A percentile compares a stretch with the other conserved stretches of the same genome.
Evolutionary conservation across 2,113 vertebrate species (phyloP).

Genomic region (Psittacara wagleri): DNA sequence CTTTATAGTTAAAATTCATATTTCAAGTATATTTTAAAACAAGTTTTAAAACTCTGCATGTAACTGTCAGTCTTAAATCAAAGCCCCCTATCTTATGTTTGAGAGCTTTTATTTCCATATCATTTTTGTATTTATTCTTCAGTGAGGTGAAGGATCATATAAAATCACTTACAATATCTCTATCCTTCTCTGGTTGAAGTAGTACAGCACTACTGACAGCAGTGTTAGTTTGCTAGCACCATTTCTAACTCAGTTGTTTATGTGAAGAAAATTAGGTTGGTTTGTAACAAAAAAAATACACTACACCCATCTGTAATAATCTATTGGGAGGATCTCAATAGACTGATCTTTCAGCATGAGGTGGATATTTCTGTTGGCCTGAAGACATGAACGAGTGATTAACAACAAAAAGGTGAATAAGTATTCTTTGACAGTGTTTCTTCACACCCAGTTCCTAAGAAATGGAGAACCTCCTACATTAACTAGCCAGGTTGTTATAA

Average conservation of each 20-base stretch:
- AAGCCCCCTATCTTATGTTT: not conserved
- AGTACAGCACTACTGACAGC: not conserved
- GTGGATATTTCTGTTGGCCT: not conserved
- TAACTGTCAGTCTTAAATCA: not conserved
- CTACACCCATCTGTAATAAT: not conserved
- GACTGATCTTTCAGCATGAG: not conserved
- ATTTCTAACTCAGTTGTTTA: not conserved
- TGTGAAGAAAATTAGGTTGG: not conserved
- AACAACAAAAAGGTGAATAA: not conserved
- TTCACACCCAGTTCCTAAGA: not conserved
- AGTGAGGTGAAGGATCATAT: accelerated
- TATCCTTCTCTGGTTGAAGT: not conserved
- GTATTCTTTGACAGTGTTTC: not conserved
- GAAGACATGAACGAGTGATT: not conserved
- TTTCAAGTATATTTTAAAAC: not conserved
- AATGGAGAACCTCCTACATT: not conserved
- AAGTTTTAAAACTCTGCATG: not conserved
- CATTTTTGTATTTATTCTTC: not conserved
- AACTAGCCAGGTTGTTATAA: not conserved
- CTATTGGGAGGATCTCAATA: not conserved
- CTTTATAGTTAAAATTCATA: accelerated
- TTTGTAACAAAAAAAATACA: not conserved
- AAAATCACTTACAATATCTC: not conserved
- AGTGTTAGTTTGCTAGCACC: not conserved
- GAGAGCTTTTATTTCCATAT: not conserved